Conservation (phyloP, 2,888 invertebrate genomes). For the Azorinus chamasolen region DNA sequence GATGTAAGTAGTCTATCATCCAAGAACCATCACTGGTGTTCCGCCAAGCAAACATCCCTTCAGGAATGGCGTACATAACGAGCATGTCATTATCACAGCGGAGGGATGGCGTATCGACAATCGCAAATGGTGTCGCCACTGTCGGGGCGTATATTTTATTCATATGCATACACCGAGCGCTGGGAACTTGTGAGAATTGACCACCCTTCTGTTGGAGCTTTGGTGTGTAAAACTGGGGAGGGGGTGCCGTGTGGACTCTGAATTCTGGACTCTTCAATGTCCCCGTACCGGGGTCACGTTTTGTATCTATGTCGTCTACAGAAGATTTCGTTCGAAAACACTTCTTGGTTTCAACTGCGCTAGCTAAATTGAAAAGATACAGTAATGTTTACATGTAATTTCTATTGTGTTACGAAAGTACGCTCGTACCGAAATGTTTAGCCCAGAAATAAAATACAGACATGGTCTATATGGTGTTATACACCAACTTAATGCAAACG, state of each 20-base stretch:
- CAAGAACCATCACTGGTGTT: slow-evolving; percentile 53
- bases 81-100: slow-evolving; percentile 58
- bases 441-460: too few species aligned
- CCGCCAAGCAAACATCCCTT: slow-evolving; percentile 58
- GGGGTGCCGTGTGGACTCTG: background rate
- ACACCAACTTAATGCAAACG: too few species aligned
- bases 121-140: slow-evolving; percentile 30
- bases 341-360: too few species aligned
- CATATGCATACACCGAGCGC: background rate
- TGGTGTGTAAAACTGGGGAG: slow-evolving; percentile 1
- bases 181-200: background rate
- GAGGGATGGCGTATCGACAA: slow-evolving; percentile 46
- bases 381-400: too few species aligned
- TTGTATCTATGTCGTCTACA: slow-evolving; percentile 40
- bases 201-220: background rate
- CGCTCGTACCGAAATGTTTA: too few species aligned
- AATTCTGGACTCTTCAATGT: background rate
- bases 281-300: slow-evolving; percentile 38
- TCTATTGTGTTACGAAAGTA: too few species aligned
- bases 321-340: slow-evolving; percentile 4
- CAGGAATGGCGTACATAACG: slow-evolving; percentile 60
- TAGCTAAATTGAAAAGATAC: too few species aligned
- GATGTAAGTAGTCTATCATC: slow-evolving; percentile 58
- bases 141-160: slow-evolving; percentile 2
- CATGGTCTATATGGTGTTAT: too few species aligned